Evolutionary conservation across 1,140 invertebrate species (phyloP).

Genomic region (Planococcus citri): DNA sequence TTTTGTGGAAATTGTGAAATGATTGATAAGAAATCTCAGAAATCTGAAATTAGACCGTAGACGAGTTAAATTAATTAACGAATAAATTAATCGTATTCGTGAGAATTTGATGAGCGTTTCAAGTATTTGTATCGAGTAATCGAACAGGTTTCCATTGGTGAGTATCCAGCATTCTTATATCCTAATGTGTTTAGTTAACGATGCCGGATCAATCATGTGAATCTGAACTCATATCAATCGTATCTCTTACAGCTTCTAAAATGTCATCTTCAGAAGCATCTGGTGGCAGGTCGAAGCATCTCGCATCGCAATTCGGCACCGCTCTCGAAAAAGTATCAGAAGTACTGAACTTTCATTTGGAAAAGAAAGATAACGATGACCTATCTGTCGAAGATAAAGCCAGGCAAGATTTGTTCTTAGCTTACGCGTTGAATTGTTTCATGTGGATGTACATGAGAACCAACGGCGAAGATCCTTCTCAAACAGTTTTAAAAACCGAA

Average conservation of each 20-base stretch:
- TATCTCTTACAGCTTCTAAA: neutral
- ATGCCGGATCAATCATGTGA: too few relatives aligned
- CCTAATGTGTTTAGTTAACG: too few relatives aligned
- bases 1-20: too few relatives aligned
- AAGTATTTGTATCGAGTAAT: too few relatives aligned
- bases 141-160: too few relatives aligned
- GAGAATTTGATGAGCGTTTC: too few relatives aligned
- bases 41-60: too few relatives aligned
- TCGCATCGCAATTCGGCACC: neutral
- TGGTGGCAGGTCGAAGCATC: neutral
- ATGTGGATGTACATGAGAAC: constrained; percentile 45
- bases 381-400: constrained; percentile 41
- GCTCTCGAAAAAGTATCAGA: neutral
- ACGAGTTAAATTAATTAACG: too few relatives aligned
- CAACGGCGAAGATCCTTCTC: constrained; percentile 38
- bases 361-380: constrained; percentile 35
- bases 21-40: too few relatives aligned
- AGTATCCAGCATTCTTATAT: too few relatives aligned
- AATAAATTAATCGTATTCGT: too few relatives aligned
- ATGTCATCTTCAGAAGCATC: constrained; percentile 8
- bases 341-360: neutral
- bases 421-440: constrained; percentile 43
- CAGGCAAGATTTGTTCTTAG: constrained; percentile 45
- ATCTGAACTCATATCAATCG: too few relatives aligned
- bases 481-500: constrained; percentile 33